Evolutionary conservation across 2,113 vertebrate genomes (phyloP).

Genomic region (Oncorhynchus tshawytscha): DNA sequence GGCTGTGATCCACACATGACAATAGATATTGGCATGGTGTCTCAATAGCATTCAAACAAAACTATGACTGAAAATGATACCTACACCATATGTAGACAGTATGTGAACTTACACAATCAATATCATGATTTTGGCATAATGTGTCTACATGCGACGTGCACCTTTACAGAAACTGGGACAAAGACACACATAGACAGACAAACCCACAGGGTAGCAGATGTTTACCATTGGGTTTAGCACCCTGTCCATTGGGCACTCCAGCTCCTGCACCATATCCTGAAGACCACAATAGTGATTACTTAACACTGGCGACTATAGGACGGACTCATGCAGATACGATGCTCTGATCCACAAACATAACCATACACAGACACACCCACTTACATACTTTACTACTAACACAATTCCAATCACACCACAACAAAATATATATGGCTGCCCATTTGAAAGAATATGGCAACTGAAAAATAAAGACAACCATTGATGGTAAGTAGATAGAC

Average conservation of each 20-base stretch:
- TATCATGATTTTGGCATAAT: background rate
- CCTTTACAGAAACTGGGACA: background rate
- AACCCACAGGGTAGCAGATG: background rate
- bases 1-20: background rate
- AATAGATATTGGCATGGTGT: background rate
- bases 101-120: background rate
- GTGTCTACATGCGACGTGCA: background rate
- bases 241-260: background rate
- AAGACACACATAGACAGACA: background rate
- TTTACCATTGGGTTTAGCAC: background rate
- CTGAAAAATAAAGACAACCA: background rate
- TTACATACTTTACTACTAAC: background rate
- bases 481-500: background rate
- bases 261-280: conserved; percentile 8
- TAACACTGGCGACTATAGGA: background rate
- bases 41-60: background rate
- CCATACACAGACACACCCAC: background rate
- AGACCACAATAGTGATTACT: background rate
- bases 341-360: background rate
- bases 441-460: too few species aligned
- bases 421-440: too few species aligned
- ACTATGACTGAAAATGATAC: background rate
- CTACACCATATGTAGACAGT: background rate
- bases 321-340: background rate
- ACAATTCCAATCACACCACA: too few species aligned